These are phyloP conservation scores for Taenaris catops DNA, from an alignment of 2,888 invertebrate genomes.

Conservation along the genomic window DNA sequence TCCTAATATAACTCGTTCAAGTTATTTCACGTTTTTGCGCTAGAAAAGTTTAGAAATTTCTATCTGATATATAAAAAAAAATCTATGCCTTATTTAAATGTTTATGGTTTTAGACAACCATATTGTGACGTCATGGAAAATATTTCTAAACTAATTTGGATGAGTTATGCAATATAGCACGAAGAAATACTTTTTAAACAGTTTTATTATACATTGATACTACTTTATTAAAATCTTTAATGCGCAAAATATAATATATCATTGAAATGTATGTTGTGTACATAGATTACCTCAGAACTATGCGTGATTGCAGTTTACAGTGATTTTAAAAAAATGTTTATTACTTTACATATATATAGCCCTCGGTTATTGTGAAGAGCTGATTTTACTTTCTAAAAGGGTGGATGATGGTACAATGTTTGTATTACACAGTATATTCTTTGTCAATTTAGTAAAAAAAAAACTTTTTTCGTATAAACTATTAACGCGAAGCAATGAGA, in stretches of 20 bases:
- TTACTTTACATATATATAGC: background rate
- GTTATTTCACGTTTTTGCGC: background rate
- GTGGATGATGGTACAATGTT: too few relatives aligned
- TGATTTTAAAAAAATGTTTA: constrained; percentile 12
- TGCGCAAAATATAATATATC: constrained; percentile 17
- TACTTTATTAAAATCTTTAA: constrained; percentile 10
- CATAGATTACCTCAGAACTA: constrained; percentile 18
- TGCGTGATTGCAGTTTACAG: constrained; percentile 9
- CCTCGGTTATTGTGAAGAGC: background rate
- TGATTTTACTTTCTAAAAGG: too few relatives aligned
- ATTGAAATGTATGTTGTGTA: constrained; percentile 10
- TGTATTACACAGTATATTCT: too few relatives aligned
- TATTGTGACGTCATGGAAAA: too few relatives aligned
- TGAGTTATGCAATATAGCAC: constrained; percentile 3
- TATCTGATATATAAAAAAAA: too few relatives aligned
- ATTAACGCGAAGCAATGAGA: too few relatives aligned
- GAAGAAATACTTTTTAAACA: constrained; percentile 15
- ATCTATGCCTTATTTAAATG: too few relatives aligned
- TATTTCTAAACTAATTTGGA: constrained; percentile 4
- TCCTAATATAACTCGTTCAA: constrained; percentile 1
- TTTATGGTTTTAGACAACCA: too few relatives aligned
- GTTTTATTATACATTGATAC: constrained; percentile 10
- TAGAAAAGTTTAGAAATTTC: too few relatives aligned
- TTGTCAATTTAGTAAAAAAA: too few relatives aligned
- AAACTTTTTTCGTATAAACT: background rate